Evolutionary conservation across 2,888 invertebrate species (phyloP), one percentile per base, ranked within the genome.

Genomic region (Tiliacea aurago): DNA sequence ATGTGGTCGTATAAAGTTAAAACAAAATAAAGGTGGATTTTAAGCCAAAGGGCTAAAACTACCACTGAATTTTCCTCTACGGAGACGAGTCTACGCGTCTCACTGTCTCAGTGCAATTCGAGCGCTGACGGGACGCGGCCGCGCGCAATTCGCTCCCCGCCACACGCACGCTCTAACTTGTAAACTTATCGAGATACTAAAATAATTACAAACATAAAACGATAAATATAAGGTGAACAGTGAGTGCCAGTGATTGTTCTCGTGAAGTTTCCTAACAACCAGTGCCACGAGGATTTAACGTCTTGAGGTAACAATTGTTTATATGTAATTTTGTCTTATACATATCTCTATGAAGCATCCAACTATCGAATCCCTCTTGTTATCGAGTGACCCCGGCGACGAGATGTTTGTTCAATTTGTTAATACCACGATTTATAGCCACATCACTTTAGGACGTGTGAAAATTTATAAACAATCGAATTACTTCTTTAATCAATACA

Each of bases 361-460:
- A 85, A 87, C 87, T 88, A 89, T 88, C 84, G 85, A 85, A 90
- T 90, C 87, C 76, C 77, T 84, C 83, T 87, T 86, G 89, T 90
- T 92, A 93, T 91, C 92, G 73, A 81, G 58, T 93, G 93, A 93
- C 93, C 92, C 93, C 91, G 92, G 84, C 90, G 88, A 90, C 91
- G 83, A 80, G 86, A 88, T 91, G 90, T 93, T 93, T 92, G 90
- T 88, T 90, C 91, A 92, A 93, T 93, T 92, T 86, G 83, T 92
- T 93, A 91, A 90, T 90, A 80, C 79, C 47, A 74, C 80, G 85
- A 88, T 86, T 90, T 87, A 87, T 87, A 85, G 78, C 67, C 75
- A 81, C 83, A 87, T 85, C 86, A 79, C 84, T 84, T 69, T 79
- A 81, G 86, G 91, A 89, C 78, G 82, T 90, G 90, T 81, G 80